Conservation (phyloP, 2,113 vertebrate genomes). For the Fregata magnificens region DNA sequence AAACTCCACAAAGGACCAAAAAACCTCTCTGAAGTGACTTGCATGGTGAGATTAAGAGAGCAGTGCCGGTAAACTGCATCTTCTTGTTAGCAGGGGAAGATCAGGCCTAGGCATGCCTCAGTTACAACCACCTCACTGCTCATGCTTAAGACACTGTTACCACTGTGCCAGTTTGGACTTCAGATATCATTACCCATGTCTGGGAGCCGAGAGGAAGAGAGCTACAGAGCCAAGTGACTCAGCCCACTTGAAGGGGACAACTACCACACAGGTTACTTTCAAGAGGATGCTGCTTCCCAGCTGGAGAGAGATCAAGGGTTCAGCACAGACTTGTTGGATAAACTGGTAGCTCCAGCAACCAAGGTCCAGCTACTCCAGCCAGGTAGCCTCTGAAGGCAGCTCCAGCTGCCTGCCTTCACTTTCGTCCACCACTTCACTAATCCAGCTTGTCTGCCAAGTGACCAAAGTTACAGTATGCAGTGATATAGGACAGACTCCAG, state of each 20-base stretch:
- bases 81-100: not conserved
- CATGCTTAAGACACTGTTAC: not conserved
- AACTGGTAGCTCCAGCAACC: not conserved
- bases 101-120: not conserved
- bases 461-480: not conserved
- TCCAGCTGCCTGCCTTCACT: not conserved
- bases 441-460: not conserved
- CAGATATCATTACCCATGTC: not conserved
- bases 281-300: not conserved
- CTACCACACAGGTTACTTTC: not conserved
- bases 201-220: not conserved
- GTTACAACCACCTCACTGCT: not conserved
- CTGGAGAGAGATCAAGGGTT: not conserved
- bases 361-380: not conserved
- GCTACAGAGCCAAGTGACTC: not conserved
- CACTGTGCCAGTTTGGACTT: not conserved
- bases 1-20: not conserved
- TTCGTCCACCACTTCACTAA: not conserved
- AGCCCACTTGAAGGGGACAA: not conserved
- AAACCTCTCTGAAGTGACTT: not conserved
- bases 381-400: not conserved
- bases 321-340: not conserved
- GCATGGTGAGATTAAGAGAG: not conserved
- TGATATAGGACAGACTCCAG: not conserved
- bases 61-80: not conserved